Percentiles rank a stretch among this genome's conserved stretches.
phyloP scores from a whole-genome alignment of 2,888 invertebrate genomes.

The Auanema sp. region DNA sequence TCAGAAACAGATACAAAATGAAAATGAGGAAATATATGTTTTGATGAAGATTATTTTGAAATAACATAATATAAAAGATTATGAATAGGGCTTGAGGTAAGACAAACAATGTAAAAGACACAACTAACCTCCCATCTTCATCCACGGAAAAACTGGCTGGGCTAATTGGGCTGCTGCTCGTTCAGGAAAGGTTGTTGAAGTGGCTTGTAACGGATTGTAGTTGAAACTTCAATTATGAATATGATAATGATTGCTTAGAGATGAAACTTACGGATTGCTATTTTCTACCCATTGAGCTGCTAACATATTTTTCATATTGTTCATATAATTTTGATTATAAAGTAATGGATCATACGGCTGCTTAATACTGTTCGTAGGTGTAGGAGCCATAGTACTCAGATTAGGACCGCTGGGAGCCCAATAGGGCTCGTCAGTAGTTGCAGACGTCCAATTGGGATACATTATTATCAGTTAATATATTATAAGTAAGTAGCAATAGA shows the following conservation, averaged over 20 bases:
- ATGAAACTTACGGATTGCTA: constrained; percentile 39
- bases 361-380: constrained; percentile 20
- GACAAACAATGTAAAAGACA: neutral
- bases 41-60: neutral
- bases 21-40: no score
- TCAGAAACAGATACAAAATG: no score
- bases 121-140: constrained; percentile 62
- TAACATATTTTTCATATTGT: constrained; percentile 58
- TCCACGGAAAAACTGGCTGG: constrained; percentile 62
- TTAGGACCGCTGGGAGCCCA: constrained; percentile 27
- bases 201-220: constrained; percentile 40
- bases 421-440: constrained; percentile 28
- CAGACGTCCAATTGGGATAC: constrained; percentile 36
- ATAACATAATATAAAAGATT: neutral
- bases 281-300: constrained; percentile 57
- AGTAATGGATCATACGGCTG: constrained; percentile 22
- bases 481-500: no score
- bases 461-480: constrained; percentile 26
- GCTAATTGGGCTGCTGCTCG: constrained; percentile 30
- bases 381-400: constrained; percentile 21
- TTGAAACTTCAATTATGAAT: constrained; percentile 26
- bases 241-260: neutral
- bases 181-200: constrained; percentile 41
- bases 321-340: constrained; percentile 55
- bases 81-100: neutral